Conservation (phyloP, 2,797 vertebrate genomes). For the Masticophis lateralis region DNA sequence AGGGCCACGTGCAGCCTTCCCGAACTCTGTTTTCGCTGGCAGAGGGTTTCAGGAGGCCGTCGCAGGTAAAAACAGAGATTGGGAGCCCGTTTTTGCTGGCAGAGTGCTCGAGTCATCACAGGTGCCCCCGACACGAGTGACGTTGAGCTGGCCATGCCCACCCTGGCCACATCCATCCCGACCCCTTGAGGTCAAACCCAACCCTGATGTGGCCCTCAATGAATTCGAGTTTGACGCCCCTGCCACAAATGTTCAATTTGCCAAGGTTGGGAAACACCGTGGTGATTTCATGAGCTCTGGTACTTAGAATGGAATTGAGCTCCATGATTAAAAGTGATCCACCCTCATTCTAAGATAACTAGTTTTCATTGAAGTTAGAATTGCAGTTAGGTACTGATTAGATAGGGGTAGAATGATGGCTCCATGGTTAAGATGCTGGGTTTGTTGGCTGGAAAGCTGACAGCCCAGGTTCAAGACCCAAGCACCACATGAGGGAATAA, state of each 20-base stretch:
- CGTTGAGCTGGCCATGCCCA: too few species aligned
- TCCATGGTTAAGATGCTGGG: not conserved
- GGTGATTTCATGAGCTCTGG: not conserved
- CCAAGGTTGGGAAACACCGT: not conserved
- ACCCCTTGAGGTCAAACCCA: too few species aligned
- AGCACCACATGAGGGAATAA: not conserved
- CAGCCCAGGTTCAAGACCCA: not conserved
- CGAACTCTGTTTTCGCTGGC: too few species aligned
- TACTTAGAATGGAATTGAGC: not conserved
- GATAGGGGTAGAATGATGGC: not conserved
- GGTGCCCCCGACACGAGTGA: too few species aligned
- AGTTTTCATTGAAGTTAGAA: not conserved
- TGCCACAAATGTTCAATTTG: not conserved
- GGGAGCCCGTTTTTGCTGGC: too few species aligned
- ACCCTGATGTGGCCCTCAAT: too few species aligned
- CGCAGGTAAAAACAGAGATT: too few species aligned
- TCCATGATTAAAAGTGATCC: not conserved
- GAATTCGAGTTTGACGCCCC: too few species aligned
- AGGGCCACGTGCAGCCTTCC: accelerated
- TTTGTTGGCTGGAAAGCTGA: not conserved
- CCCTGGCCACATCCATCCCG: too few species aligned
- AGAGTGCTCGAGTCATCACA: too few species aligned
- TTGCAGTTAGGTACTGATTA: not conserved
- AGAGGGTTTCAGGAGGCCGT: too few species aligned
- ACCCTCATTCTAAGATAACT: not conserved